Percentiles rank a stretch among this genome's conserved stretches.
Conservation (phyloP, 2,888 invertebrate species). For the Homarus gammarus region DNA sequence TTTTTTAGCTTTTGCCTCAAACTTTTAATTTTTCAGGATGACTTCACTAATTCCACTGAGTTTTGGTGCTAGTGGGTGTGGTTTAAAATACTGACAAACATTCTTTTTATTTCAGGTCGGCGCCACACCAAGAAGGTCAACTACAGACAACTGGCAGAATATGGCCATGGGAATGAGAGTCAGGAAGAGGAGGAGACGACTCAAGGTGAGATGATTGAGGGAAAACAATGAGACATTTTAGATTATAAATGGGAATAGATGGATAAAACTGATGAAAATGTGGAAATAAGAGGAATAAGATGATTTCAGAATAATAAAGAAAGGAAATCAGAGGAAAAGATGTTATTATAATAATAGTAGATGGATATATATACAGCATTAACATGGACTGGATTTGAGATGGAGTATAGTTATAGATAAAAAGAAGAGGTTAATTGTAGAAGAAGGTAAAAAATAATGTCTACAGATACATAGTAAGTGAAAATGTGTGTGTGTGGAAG, state of each 20-base stretch:
- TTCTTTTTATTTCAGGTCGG: slow-evolving; percentile 31
- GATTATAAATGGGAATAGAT: too few relatives aligned
- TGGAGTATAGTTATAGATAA: too few relatives aligned
- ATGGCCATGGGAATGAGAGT: slow-evolving; percentile 24
- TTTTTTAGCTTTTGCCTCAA: background rate
- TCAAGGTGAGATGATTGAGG: background rate
- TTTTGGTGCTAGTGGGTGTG: too few relatives aligned
- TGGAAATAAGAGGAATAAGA: background rate
- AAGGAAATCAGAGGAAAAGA: background rate
- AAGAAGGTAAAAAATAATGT: too few relatives aligned
- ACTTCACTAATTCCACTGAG: too few relatives aligned
- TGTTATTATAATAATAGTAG: too few relatives aligned
- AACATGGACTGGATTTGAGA: too few relatives aligned
- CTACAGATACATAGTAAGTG: too few relatives aligned
- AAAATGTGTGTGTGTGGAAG: too few relatives aligned
- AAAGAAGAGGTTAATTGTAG: too few relatives aligned
- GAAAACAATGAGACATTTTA: too few relatives aligned
- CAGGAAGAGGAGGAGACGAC: background rate
- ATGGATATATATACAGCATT: too few relatives aligned
- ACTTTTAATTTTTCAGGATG: background rate
- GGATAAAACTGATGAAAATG: background rate
- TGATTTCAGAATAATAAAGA: background rate
- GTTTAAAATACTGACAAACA: background rate
- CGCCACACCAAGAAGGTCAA: slow-evolving; percentile 57
- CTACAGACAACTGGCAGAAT: slow-evolving; percentile 55